phyloP scores from a whole-genome alignment of 2,888 invertebrate species.

The Notodonta ziczac region DNA sequence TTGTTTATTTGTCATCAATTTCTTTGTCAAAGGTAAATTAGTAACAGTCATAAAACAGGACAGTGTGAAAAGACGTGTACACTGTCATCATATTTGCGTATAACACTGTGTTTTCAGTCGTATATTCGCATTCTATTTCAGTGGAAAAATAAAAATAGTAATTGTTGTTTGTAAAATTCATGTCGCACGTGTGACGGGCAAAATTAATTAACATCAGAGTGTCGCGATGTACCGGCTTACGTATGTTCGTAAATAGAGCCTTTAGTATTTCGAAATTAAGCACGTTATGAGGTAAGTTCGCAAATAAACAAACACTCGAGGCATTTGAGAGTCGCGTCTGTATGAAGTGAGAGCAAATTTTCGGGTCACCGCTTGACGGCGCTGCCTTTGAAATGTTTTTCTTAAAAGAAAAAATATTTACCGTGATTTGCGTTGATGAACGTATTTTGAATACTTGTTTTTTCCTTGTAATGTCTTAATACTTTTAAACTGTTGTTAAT shows the following conservation, averaged over 20 bases:
- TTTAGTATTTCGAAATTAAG: constrained; percentile 3
- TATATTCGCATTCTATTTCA: background rate
- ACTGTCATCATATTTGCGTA: too few relatives aligned
- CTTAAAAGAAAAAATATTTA: constrained; percentile 4
- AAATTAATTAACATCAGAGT: background rate
- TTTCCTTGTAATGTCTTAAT: background rate
- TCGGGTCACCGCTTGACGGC: constrained; percentile 6
- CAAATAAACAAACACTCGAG: constrained; percentile 4
- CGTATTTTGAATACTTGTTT: constrained; percentile 1
- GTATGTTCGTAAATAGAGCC: background rate
- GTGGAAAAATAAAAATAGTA: background rate
- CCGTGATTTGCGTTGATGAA: constrained; percentile 4
- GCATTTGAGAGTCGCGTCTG: constrained; percentile 1
- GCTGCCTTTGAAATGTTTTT: constrained; percentile 4
- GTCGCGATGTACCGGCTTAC: background rate
- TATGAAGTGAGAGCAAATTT: constrained; percentile 4
- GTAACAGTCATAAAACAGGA: too few relatives aligned
- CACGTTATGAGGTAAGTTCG: constrained; percentile 2
- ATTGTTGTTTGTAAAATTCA: background rate
- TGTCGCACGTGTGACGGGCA: background rate
- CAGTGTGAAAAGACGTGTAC: too few relatives aligned
- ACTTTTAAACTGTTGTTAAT: background rate
- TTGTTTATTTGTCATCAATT: too few relatives aligned
- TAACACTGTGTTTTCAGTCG: too few relatives aligned
- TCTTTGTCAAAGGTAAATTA: too few relatives aligned